Percentiles rank a stretch among this genome's conserved stretches.
These are phyloP conservation scores for Bellardia bayeri DNA, from an alignment of 2,888 invertebrate species.

Conservation along the genomic window DNA sequence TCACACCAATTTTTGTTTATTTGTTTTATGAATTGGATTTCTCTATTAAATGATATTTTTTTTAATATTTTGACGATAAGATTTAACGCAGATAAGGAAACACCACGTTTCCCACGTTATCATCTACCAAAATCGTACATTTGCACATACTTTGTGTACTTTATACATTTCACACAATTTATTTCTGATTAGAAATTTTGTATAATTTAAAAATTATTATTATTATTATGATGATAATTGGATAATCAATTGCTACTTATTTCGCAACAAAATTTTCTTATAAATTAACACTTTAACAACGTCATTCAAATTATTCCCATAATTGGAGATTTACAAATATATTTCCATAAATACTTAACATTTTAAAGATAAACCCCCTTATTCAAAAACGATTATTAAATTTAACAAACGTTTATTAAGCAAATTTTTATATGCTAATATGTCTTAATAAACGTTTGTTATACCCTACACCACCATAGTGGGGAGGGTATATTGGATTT, in stretches of 20 bases:
- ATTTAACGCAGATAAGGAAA: slow-evolving; percentile 6
- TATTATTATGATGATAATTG: not conserved
- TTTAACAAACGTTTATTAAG: too few relatives aligned
- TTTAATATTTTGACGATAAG: slow-evolving; percentile 2
- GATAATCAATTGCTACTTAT: not conserved
- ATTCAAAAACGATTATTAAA: too few relatives aligned
- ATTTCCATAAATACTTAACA: too few relatives aligned
- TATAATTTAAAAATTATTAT: not conserved
- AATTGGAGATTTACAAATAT: not conserved
- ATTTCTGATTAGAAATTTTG: not conserved
- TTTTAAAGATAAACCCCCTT: too few relatives aligned
- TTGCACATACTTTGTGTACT: not conserved
- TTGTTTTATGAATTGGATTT: not conserved
- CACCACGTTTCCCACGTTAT: slow-evolving; percentile 14
- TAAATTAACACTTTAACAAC: not conserved
- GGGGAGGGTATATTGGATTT: too few relatives aligned
- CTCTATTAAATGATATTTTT: not conserved
- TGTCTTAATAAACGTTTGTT: too few relatives aligned
- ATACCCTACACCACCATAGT: too few relatives aligned
- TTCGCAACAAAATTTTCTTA: not conserved
- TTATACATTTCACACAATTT: not conserved
- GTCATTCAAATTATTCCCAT: not conserved
- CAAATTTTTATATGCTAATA: too few relatives aligned
- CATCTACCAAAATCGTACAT: slow-evolving; percentile 1
- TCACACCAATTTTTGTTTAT: not conserved